Percentiles rank a stretch among this genome's conserved stretches.
Conservation (phyloP, 92 coral and sea anemone genomes). For the Montipora capitata region DNA sequence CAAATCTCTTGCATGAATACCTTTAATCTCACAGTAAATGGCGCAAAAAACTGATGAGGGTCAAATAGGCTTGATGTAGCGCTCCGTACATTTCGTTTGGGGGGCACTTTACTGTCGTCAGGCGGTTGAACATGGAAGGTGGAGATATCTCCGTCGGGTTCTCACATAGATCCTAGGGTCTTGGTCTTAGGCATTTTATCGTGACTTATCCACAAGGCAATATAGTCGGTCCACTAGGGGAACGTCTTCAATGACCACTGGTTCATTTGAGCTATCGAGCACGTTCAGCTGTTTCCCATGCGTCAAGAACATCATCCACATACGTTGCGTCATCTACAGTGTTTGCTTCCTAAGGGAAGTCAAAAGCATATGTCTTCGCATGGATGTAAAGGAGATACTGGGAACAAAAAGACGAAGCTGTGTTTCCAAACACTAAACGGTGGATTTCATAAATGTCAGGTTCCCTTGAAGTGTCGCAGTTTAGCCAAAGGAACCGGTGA, state of each 20-base stretch:
- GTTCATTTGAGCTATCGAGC: background rate
- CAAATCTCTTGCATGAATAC: slow-evolving; percentile 61
- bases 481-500: background rate
- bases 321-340: background rate
- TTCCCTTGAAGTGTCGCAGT: background rate
- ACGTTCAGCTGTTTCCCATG: background rate
- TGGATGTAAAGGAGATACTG: background rate
- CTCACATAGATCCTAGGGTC: slow-evolving; percentile 12
- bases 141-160: slow-evolving; percentile 45
- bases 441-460: background rate
- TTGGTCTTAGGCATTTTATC: no score
- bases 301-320: background rate
- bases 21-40: slow-evolving; percentile 52
- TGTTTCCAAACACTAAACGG: background rate
- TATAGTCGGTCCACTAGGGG: no score
- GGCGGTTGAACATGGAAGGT: slow-evolving; percentile 41
- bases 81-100: slow-evolving; percentile 51
- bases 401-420: background rate
- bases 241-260: no score
- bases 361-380: background rate
- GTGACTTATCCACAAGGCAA: no score
- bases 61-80: slow-evolving; percentile 58
- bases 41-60: slow-evolving; percentile 61
- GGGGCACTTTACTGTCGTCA: background rate
- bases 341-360: background rate